These are phyloP conservation scores for Cryptophagus acutangulus DNA, from an alignment of 2,888 invertebrate species.

Conservation along the genomic window DNA sequence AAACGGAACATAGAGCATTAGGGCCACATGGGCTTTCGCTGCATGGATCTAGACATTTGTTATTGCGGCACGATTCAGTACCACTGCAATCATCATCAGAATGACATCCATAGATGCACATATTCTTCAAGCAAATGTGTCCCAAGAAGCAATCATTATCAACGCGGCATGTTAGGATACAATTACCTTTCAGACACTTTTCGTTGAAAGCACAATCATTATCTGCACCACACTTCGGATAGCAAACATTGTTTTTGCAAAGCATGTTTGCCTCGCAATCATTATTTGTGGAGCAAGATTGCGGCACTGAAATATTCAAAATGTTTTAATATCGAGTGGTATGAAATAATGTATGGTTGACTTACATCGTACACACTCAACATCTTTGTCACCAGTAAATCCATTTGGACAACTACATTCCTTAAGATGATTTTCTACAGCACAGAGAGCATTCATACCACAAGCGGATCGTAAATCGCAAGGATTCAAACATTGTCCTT, in stretches of 20 bases:
- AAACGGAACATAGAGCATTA: constrained; percentile 74
- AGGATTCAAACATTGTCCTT: constrained; percentile 77
- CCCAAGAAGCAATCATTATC: constrained; percentile 91
- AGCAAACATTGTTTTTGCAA: constrained; percentile 78
- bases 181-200: constrained; percentile 76
- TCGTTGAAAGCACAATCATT: constrained; percentile 86
- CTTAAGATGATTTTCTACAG: constrained; percentile 65
- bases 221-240: constrained; percentile 70
- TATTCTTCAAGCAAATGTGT: constrained; percentile 80
- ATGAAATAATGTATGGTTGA: too few relatives aligned
- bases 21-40: constrained; percentile 75
- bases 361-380: constrained; percentile 81
- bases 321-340: too few relatives aligned
- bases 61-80: constrained; percentile 75
- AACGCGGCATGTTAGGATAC: constrained; percentile 83
- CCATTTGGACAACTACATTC: constrained; percentile 79
- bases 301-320: constrained; percentile 59
- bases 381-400: constrained; percentile 78
- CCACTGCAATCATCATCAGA: constrained; percentile 83
- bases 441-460: constrained; percentile 78
- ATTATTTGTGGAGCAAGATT: constrained; percentile 63
- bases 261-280: constrained; percentile 69
- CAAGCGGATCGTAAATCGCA: constrained; percentile 72
- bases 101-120: constrained; percentile 82
- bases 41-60: constrained; percentile 78